These are phyloP conservation scores for Crocidura indochinensis DNA, from an alignment of 2,797 vertebrate species.

Conservation along the genomic window DNA sequence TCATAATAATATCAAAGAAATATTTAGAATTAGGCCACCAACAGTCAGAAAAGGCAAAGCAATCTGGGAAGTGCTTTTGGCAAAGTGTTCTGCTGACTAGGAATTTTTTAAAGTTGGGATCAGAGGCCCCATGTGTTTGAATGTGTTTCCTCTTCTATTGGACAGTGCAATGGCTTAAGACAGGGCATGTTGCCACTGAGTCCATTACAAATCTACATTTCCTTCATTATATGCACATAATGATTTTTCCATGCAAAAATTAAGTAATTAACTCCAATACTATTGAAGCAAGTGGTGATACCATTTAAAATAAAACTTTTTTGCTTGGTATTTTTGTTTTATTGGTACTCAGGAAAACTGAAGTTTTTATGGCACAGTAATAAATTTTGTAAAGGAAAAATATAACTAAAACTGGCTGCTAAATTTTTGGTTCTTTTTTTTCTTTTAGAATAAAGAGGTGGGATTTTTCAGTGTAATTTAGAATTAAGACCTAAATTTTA, in stretches of 20 bases:
- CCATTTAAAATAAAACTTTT: conserved; percentile 67
- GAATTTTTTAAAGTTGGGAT: conserved; percentile 60
- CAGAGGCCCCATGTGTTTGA: conserved; percentile 19
- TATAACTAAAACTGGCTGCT: neutral
- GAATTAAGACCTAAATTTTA: neutral
- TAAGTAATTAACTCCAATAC: conserved; percentile 75
- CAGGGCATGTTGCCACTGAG: conserved; percentile 70
- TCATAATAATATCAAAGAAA: conserved; percentile 48
- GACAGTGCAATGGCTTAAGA: conserved; percentile 57
- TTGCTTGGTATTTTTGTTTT: conserved; percentile 73
- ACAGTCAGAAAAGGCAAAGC: conserved; percentile 36
- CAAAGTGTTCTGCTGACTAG: conserved; percentile 67
- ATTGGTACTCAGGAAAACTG: conserved; percentile 8
- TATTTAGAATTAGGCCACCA: conserved; percentile 7
- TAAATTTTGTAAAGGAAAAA: conserved; percentile 59
- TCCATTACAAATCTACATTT: conserved; percentile 81
- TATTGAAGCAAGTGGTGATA: conserved; percentile 69
- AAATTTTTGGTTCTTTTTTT: neutral
- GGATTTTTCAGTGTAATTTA: no score
- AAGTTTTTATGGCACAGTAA: conserved; percentile 10
- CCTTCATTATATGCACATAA: conserved; percentile 75
- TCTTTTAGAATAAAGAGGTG: conserved; percentile 49
- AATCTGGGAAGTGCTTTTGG: conserved; percentile 71
- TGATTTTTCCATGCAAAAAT: conserved; percentile 70
- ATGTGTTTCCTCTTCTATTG: conserved; percentile 49